These are phyloP conservation scores for Gymnodraco acuticeps DNA, from an alignment of 2,797 vertebrate genomes.

Conservation along the genomic window DNA sequence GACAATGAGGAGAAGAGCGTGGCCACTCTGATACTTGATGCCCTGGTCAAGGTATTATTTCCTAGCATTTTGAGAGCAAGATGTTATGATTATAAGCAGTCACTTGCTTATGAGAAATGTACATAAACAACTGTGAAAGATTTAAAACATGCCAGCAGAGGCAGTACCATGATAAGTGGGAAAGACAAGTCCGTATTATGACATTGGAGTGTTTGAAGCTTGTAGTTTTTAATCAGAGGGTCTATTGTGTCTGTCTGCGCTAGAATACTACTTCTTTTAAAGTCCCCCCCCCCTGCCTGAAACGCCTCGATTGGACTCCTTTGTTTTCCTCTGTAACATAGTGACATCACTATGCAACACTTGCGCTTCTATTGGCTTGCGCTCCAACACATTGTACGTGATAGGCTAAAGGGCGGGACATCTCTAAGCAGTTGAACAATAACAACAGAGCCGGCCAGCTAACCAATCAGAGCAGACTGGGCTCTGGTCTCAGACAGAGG, in stretches of 20 bases:
- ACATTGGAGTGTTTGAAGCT: neutral
- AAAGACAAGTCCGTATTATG: neutral
- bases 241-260: neutral
- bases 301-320: no score
- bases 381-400: no score
- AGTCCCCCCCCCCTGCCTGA: no score
- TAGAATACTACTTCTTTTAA: neutral
- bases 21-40: constrained; percentile 95
- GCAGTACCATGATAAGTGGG: neutral
- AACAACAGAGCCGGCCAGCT: no score
- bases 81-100: neutral
- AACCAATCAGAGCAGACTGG: no score
- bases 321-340: no score
- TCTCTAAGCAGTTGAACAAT: no score
- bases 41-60: constrained; percentile 91
- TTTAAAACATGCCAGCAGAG: neutral
- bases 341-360: no score
- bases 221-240: neutral
- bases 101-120: neutral
- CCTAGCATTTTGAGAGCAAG: neutral
- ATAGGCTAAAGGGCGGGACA: no score
- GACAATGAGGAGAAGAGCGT: constrained; percentile 98
- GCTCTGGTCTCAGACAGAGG: no score
- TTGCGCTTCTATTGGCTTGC: no score
- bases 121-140: neutral